Base-by-base conservation (phyloP, 2,797 vertebrate species). In the Lepidocolaptes lacrymiger region DNA sequence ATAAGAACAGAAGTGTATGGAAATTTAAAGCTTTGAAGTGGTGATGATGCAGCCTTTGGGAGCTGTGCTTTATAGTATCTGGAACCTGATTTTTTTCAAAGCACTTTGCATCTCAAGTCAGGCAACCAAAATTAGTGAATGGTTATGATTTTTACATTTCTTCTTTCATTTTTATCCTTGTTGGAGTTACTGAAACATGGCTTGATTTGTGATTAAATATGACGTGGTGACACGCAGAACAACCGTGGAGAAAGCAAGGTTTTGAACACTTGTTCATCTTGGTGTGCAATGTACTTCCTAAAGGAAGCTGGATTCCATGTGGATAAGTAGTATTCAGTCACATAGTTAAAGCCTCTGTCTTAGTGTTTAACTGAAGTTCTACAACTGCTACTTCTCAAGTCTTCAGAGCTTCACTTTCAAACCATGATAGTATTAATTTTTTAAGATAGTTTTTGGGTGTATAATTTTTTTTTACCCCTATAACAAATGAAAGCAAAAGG, bases 21-120 rank as follows among this genome's bases (percentile, higher is more conserved):
- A 91, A 96, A 91, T 93, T 56, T 91, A 95, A 88, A 90, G 82
- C 89, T 95, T 74, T 85, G 79, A 92, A 74, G 58, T 44, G 75
- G 43, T 44, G 85, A 24, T 80, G 46, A 84, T 91, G 14, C 3
- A 2, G 79, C 82, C n/a, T 66, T 52, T 62, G 93, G 66, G 89
- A 94, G 27, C n/a, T 78, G n/a, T 91, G 82, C n/a, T 87, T 94
- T 78, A 4, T 56, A 5, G 12, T 61, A 2, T 91, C 37, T 75
- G 80, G 75, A 64, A 68, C 89, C 30, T 2, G 8, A 0, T 12
- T 28, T 61, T 91, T 79, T 87, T 67, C 46, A 51, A 24, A 75
- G 34, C 1, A 1, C 43, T 89, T 92, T 54, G 27, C 12, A 27
- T 91, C 49, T 92, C 4, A 9, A 64, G 30, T 51, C 55, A 58